Evolutionary conservation across 2,888 invertebrate species (phyloP), one percentile per base, ranked within the genome.

Genomic region (Diloba caeruleocephala): DNA sequence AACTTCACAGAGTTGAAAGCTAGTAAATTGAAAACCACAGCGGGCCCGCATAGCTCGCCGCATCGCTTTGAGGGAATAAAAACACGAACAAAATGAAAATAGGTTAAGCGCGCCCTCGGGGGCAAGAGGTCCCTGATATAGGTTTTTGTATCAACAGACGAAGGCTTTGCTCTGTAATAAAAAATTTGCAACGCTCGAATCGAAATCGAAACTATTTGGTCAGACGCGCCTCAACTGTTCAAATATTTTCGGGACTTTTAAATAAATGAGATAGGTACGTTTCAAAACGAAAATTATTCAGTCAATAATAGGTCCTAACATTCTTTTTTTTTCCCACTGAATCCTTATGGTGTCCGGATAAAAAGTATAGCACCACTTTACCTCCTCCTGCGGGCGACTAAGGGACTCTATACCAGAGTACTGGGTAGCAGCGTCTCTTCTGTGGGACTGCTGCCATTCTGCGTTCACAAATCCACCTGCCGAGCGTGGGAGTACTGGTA

Each of bases 71-170:
- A 72, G 67, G 76, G 81, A 84, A 86, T 86, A 87, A 86, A 88
- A 87, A 85, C 79, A 84, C 77, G 73, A 75, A 78, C 79, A 73
- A 85, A 85, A 84, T 80, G 87, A 85, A 89, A 88, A 89, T 88
- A 84, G 88, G 88, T 87, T 89, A 89, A 88, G 83, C 80, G 84
- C 72, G 68, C 89, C 84, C 84, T 62, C 51, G 87, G 81, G 76
- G 59, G 6, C 66, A 66, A 68, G 74, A 81, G 74, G 79, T 65
- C 76, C 76, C 65, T 66, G 70, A 73, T 76, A 81, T 76, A 71
- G 79, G 78, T 82, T 84, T 85, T 82, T 81, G 82, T 83, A 85
- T 83, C 82, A 78, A 76, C 21, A 21, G 21, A 21, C 72, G 68
- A 64, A 56, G 69, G 53, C 53, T 54, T 57, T 66, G 72, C 76